Base-by-base conservation (phyloP, 2,113 vertebrate genomes). In the Spea bombifrons region DNA sequence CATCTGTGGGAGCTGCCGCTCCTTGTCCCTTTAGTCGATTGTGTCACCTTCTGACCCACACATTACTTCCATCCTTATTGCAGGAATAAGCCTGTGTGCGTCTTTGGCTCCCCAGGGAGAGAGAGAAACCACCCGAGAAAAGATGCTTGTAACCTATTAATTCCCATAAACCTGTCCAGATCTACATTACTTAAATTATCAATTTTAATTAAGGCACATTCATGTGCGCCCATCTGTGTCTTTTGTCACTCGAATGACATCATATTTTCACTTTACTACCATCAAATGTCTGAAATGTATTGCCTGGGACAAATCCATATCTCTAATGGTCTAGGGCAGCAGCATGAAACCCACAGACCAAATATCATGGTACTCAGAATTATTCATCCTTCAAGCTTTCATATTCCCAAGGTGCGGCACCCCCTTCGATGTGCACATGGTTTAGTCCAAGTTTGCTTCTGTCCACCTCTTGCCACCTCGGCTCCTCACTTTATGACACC, bases 141-240 rank as follows among this genome's bases (percentile, higher is more conserved):
- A 16, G 17, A 64, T 13, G 12, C 46, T 43, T 52, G 55, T 52
- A 64, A 67, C 17, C 4, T 67, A 73, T 73, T 79, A 70, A 79
- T 79, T 66, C 61, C 49, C 63, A 46, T 66, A 30, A 73, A 15
- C 64, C 70, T 44, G 47, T 46, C 30, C 30, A 6, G 46, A 3
- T 45, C 52, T 66, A 16, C 70, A 67, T 79, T 66, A 73, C 49
- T 66, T 73, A 47, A 48, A 79, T 70, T 72, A 73, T 61, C 70
- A 73, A 73, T 55, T 73, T 66, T 46, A 8, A 73, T 73, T 66
- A 57, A 3, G 15, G 10, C 17, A 16, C 73, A 9, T 49, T 74
- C 3, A 7, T n/a, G 64, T 16, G 46, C 10, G 12, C 50, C 30
- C 5, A 3, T 10, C 9, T 7, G 6, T 5, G 43, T 12, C 17